A percentile compares a stretch with the other conserved stretches of the same genome.
phyloP scores from a whole-genome alignment of 2,888 invertebrate species.

The Napeogenes sylphis region DNA sequence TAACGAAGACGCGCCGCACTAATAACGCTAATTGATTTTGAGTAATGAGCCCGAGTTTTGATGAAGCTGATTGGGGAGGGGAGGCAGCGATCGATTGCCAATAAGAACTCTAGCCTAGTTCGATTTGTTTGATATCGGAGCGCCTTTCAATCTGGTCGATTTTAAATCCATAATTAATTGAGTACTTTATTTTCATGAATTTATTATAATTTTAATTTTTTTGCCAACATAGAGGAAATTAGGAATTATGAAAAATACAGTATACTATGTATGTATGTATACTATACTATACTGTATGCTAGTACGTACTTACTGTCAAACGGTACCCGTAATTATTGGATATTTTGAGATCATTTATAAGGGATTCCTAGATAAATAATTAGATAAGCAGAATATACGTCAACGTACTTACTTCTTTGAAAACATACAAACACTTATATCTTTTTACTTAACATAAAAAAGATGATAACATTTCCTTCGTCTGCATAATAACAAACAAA shows the following conservation, averaged over 20 bases:
- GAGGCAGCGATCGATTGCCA: slow-evolving; percentile 39
- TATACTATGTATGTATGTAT: too few species aligned
- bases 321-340: too few species aligned
- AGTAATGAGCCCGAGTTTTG: slow-evolving; percentile 77
- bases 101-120: slow-evolving; percentile 23
- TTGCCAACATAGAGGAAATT: too few species aligned
- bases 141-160: slow-evolving; percentile 23
- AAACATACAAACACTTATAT: too few species aligned
- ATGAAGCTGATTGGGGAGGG: slow-evolving; percentile 67
- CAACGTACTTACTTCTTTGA: too few species aligned
- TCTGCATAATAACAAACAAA: background rate
- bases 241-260: too few species aligned
- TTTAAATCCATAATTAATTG: slow-evolving; percentile 22
- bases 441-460: background rate
- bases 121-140: slow-evolving; percentile 19
- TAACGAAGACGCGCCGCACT: slow-evolving; percentile 78
- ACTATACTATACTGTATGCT: too few species aligned
- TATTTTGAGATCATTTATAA: too few species aligned
- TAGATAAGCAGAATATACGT: too few species aligned
- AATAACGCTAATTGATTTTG: slow-evolving; percentile 79
- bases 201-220: background rate
- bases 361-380: too few species aligned
- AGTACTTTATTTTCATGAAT: slow-evolving; percentile 19
- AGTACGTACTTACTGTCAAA: too few species aligned
- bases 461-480: background rate